phyloP scores from a whole-genome alignment of 2,113 vertebrate species.

The Marmota monax region DNA sequence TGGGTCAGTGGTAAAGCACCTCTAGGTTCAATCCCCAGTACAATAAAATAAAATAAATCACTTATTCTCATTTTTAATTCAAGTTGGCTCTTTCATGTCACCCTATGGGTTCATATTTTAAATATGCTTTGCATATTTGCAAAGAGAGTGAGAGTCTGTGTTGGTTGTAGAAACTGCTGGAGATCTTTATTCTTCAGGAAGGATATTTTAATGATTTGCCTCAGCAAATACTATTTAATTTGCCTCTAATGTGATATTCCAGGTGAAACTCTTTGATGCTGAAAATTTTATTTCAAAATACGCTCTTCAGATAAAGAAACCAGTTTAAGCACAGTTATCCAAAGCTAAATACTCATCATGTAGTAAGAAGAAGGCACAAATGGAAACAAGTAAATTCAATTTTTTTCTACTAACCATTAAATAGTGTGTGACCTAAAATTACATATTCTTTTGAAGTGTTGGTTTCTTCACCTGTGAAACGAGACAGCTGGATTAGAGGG shows the following conservation, averaged over 20 bases:
- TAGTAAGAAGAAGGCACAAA: background rate
- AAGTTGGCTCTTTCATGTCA: background rate
- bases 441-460: background rate
- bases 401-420: background rate
- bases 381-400: constrained; percentile 12
- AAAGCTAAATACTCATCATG: background rate
- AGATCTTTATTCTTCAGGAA: background rate
- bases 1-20: no score
- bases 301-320: constrained; percentile 22
- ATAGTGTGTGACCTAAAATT: background rate
- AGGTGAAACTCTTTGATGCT: constrained; percentile 9
- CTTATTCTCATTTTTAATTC: constrained; percentile 41
- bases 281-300: constrained; percentile 47
- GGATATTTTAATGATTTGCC: background rate
- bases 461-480: constrained; percentile 32
- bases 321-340: background rate
- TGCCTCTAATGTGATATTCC: constrained; percentile 19
- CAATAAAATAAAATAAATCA: background rate
- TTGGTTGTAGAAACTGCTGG: background rate
- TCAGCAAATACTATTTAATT: constrained; percentile 47
- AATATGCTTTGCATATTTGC: background rate
- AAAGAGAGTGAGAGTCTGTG: background rate
- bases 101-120: constrained; percentile 22
- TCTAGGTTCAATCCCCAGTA: no score
- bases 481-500: background rate